Percentiles rank a stretch among this genome's conserved stretches.
Conservation (phyloP, 2,888 invertebrate species). For the Caenorhabditis imperialis region DNA sequence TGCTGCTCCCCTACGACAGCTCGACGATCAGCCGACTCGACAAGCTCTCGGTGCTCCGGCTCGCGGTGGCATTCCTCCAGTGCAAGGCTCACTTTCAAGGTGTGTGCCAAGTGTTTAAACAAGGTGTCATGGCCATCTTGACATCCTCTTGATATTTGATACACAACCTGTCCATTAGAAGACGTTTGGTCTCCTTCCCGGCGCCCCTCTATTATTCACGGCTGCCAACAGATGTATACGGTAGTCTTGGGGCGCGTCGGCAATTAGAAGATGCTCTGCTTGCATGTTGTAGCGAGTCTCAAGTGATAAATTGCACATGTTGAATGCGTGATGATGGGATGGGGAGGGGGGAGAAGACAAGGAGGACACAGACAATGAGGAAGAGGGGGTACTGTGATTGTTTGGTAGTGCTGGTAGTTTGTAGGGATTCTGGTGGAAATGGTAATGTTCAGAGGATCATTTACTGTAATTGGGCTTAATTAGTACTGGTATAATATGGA, state of each 20-base stretch:
- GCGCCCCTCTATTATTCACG: too few relatives aligned
- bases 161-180: constrained; percentile 35
- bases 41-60: constrained; percentile 94
- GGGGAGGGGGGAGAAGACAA: constrained; percentile 5
- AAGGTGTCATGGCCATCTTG: constrained; percentile 34
- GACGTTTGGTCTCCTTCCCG: too few relatives aligned
- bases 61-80: constrained; percentile 97
- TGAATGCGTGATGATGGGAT: constrained; percentile 33
- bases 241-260: constrained; percentile 24
- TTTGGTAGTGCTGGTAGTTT: too few relatives aligned
- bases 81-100: constrained; percentile 99
- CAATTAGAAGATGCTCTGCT: constrained; percentile 43
- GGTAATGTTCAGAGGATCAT: too few relatives aligned
- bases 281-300: constrained; percentile 47
- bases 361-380: not conserved
- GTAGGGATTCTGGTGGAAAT: too few relatives aligned
- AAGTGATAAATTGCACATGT: constrained; percentile 49
- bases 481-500: too few relatives aligned
- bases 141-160: constrained; percentile 49
- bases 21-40: constrained; percentile 89
- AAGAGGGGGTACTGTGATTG: constrained; percentile 3
- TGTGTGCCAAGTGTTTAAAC: constrained; percentile 79
- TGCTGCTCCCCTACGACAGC: constrained; percentile 80
- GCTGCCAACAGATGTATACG: constrained; percentile 50
- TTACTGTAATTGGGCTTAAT: too few relatives aligned